Evolutionary conservation across 2,113 vertebrate genomes (phyloP).

Genomic region (Pyrgilauda ruficollis): DNA sequence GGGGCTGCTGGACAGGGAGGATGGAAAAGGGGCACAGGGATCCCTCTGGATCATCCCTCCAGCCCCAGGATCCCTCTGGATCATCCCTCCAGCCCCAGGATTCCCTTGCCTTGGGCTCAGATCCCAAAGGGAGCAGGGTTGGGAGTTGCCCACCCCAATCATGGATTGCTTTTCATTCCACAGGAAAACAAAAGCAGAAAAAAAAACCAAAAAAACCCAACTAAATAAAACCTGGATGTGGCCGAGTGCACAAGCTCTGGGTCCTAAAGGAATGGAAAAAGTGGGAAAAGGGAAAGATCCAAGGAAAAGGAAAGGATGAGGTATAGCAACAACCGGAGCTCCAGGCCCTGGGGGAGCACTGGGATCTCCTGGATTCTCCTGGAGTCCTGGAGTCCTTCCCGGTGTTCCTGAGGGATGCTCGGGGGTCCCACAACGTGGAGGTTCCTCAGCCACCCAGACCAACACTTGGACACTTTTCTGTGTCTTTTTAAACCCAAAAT

Average conservation of each 20-base stretch:
- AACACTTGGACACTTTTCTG: background rate
- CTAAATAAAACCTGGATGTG: background rate
- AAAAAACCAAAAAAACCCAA: background rate
- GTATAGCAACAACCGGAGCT: slow-evolving; percentile 26
- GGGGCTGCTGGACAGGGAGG: background rate
- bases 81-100: background rate
- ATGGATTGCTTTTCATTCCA: slow-evolving; percentile 3
- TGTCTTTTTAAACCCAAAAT: background rate
- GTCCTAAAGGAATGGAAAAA: background rate
- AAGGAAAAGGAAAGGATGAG: slow-evolving; percentile 9
- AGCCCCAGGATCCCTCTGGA: background rate
- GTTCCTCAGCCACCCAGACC: background rate
- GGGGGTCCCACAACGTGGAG: background rate
- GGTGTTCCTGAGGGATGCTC: background rate
- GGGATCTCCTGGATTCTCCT: background rate
- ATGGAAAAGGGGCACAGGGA: background rate
- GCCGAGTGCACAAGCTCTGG: slow-evolving; percentile 11
- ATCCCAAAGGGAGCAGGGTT: background rate
- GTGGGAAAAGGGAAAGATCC: background rate
- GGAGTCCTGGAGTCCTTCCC: background rate
- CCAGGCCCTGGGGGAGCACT: background rate
- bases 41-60: background rate
- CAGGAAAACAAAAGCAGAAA: background rate
- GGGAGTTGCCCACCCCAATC: background rate
- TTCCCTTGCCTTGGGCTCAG: background rate